Percentiles rank a stretch among this genome's conserved stretches.
Conservation (phyloP, 53 echinoderm and acorn worm genomes). For the Mesocentrotus franciscanus region DNA sequence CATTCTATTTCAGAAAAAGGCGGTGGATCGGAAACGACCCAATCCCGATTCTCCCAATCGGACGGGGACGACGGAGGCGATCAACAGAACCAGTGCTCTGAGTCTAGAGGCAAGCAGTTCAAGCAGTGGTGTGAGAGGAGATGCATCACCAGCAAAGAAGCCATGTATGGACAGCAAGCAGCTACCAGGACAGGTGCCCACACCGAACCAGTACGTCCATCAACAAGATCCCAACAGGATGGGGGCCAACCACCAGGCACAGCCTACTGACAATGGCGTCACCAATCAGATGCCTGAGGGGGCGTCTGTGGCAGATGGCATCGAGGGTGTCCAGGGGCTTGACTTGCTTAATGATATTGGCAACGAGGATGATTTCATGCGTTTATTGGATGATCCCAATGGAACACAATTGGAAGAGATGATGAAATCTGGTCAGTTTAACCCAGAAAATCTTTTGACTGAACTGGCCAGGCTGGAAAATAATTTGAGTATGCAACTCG, state of each 20-base stretch:
- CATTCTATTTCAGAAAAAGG: slow-evolving; percentile 62
- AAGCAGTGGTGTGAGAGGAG: slow-evolving; percentile 36
- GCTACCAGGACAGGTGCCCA: not conserved
- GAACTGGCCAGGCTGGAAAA: slow-evolving; percentile 26
- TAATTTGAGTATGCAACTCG: not conserved
- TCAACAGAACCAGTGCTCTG: slow-evolving; percentile 2
- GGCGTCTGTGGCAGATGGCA: not conserved
- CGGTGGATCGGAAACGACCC: slow-evolving; percentile 52
- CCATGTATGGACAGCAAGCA: slow-evolving; percentile 41
- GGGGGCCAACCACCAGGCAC: slow-evolving; percentile 23
- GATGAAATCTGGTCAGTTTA: slow-evolving; percentile 17
- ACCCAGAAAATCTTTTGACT: slow-evolving; percentile 10
- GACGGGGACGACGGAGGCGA: slow-evolving; percentile 17
- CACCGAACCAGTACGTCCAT: not conserved
- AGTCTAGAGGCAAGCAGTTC: slow-evolving; percentile 1
- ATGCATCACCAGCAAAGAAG: slow-evolving; percentile 62
- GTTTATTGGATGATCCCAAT: slow-evolving; percentile 48
- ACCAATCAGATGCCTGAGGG: slow-evolving; percentile 3
- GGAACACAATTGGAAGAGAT: slow-evolving; percentile 33
- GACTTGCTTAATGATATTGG: slow-evolving; percentile 12
- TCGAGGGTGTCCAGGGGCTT: not conserved
- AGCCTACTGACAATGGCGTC: not conserved
- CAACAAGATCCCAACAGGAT: slow-evolving; percentile 38
- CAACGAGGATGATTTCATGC: slow-evolving; percentile 42
- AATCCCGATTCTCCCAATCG: slow-evolving; percentile 52